These are phyloP conservation scores for Dinoponera quadriceps DNA, from an alignment of 1,140 invertebrate species.

Conservation along the genomic window DNA sequence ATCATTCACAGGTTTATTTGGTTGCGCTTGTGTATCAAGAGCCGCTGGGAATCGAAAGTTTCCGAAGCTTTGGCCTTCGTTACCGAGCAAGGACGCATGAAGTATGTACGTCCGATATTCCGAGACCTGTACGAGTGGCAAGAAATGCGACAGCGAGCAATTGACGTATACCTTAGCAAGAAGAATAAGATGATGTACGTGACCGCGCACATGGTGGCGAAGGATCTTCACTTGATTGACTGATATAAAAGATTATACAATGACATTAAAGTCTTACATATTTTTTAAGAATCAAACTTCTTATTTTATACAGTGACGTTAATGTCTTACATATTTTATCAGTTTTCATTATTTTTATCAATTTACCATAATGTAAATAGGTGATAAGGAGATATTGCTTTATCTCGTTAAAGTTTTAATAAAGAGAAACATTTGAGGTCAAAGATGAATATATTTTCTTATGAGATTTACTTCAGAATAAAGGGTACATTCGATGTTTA, in stretches of 20 bases:
- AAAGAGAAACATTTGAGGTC: too few species aligned
- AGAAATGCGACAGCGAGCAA: slow-evolving; percentile 88
- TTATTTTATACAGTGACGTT: too few species aligned
- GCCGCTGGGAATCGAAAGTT: slow-evolving; percentile 89
- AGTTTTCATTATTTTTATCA: too few species aligned
- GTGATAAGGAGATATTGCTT: too few species aligned
- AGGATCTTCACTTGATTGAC: slow-evolving; percentile 89
- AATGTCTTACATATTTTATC: too few species aligned
- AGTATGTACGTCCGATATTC: slow-evolving; percentile 95
- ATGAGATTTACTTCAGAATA: too few species aligned
- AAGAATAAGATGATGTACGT: slow-evolving; percentile 94
- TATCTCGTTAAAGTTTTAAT: too few species aligned
- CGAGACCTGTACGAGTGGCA: slow-evolving; percentile 94
- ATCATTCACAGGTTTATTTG: slow-evolving; percentile 89
- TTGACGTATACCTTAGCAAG: slow-evolving; percentile 91
- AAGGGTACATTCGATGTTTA: too few species aligned
- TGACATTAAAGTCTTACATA: slow-evolving; percentile 6
- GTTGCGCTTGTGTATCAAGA: slow-evolving; percentile 92
- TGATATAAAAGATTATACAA: neutral
- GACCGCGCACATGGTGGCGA: slow-evolving; percentile 89
- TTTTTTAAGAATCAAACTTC: neutral
- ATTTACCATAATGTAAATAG: too few species aligned
- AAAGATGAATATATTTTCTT: too few species aligned
- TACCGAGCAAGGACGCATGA: slow-evolving; percentile 95
- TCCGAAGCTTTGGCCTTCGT: slow-evolving; percentile 90